phyloP scores from a whole-genome alignment of 2,888 invertebrate genomes.

The Ectemnius continuus region DNA sequence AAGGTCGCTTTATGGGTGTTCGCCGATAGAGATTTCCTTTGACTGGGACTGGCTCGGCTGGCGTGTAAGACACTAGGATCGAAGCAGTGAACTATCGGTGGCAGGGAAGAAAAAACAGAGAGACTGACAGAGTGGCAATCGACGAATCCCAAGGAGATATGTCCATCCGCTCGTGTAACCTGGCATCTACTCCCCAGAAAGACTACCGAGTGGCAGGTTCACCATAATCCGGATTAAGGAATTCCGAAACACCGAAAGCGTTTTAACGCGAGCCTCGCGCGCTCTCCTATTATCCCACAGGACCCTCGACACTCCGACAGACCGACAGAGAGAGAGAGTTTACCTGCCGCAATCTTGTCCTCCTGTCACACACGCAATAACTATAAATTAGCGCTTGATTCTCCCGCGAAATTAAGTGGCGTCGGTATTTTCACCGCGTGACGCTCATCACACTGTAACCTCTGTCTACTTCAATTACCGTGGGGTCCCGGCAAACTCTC shows the following conservation, averaged over 20 bases:
- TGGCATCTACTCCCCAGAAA: constrained; percentile 23
- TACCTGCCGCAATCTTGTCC: constrained; percentile 49
- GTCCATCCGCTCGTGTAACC: constrained; percentile 43
- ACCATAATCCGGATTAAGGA: constrained; percentile 76
- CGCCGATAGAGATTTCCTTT: constrained; percentile 10
- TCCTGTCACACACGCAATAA: constrained; percentile 38
- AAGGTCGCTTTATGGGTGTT: constrained; percentile 53
- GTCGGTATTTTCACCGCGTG: neutral
- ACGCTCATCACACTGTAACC: neutral
- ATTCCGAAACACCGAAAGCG: constrained; percentile 75
- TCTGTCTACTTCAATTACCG: no score
- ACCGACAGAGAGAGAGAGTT: constrained; percentile 17
- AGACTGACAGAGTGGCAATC: constrained; percentile 7
- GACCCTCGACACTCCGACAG: constrained; percentile 4
- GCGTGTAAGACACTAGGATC: constrained; percentile 14
- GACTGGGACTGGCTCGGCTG: neutral
- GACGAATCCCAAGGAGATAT: constrained; percentile 23
- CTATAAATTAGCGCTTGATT: constrained; percentile 36
- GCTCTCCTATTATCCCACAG: constrained; percentile 32
- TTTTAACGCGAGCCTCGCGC: constrained; percentile 69
- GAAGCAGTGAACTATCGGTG: neutral
- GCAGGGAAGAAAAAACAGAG: neutral
- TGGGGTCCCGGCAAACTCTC: neutral
- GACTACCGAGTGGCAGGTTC: constrained; percentile 66
- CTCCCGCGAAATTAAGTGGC: neutral